A percentile compares a stretch with the other conserved stretches of the same genome.
phyloP scores from a whole-genome alignment of 2,113 vertebrate genomes.

The Rhea americana region DNA sequence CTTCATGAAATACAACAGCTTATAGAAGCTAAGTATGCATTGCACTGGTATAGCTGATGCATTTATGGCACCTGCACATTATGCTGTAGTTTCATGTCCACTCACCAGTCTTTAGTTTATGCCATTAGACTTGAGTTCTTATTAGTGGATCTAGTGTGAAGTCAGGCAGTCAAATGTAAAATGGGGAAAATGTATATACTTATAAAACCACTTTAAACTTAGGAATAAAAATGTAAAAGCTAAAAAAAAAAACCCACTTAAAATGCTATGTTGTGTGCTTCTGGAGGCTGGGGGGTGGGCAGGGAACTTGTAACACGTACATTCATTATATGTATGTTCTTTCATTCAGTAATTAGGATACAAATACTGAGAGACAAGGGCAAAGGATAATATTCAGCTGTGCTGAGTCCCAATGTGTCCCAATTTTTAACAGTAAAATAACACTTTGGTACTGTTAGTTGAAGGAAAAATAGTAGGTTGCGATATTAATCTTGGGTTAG shows the following conservation, averaged over 20 bases:
- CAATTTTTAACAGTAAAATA: constrained; percentile 19
- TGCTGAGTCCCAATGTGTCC: neutral
- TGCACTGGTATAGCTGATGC: neutral
- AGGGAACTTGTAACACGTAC: neutral
- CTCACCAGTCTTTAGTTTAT: neutral
- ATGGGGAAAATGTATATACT: neutral
- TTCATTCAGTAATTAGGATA: neutral
- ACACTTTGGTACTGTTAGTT: neutral
- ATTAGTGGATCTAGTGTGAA: neutral
- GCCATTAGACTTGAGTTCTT: neutral
- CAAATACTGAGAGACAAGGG: neutral
- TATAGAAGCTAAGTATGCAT: neutral
- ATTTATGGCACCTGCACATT: neutral
- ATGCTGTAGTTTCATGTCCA: neutral
- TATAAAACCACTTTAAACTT: neutral
- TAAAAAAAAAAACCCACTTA: neutral
- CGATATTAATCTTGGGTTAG: neutral
- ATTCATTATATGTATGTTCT: neutral
- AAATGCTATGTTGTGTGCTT: neutral
- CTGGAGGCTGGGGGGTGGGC: neutral
- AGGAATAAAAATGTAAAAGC: neutral
- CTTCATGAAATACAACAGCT: neutral
- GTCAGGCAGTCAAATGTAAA: neutral
- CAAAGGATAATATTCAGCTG: neutral
- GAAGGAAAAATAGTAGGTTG: neutral